Evolutionary conservation across 1,140 invertebrate species (phyloP), one percentile per base, ranked within the genome.

Genomic region (Pissodes strobi): DNA sequence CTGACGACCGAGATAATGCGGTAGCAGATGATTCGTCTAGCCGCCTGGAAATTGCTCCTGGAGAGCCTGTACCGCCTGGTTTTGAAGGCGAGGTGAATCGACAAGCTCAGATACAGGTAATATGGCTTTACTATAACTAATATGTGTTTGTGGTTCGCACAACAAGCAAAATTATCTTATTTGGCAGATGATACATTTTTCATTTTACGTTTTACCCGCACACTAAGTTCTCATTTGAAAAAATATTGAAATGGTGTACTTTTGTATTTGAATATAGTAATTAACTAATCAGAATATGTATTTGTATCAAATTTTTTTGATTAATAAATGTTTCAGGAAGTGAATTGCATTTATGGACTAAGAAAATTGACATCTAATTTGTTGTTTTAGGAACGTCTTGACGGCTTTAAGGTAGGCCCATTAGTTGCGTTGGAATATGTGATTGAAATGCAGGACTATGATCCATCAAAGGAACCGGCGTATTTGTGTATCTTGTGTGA

Each of bases 401-500:
- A 78, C 68, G 69, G 65, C 19, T 78, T 74, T 55, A 76, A 72
- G 58, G 68, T 67, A n/a, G 71, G 73, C 2, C 78, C 80, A 10
- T 66, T 82, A 18, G 78, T 82, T 23, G 79, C 88, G 21, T 73
- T 89, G 9, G 90, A 91, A 74, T 91, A 90, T 74, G 74, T 89
- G 21, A 74, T 90, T 9, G 90, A 91, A 76, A 73, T 90, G 64
- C 80, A 85, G 19, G 86, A 87, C 58, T 80, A 84, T 65, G 82
- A 86, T 27, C 78, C 80, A 4, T 77, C 77, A 57, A 80, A 83
- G 67, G 87, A 89, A 71, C 88, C 88, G 0, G 80, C 81, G 57
- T 91, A 91, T 72, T 82, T 86, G 34, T 92, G 90, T 76, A 82
- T 88, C 61, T 79, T 91, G 38, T 92, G 90, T 78, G 83, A 86